Percentiles rank a stretch among this genome's conserved stretches.
Evolutionary conservation across 2,113 vertebrate genomes (phyloP).

Genomic region (Ammodramus savannarum): DNA sequence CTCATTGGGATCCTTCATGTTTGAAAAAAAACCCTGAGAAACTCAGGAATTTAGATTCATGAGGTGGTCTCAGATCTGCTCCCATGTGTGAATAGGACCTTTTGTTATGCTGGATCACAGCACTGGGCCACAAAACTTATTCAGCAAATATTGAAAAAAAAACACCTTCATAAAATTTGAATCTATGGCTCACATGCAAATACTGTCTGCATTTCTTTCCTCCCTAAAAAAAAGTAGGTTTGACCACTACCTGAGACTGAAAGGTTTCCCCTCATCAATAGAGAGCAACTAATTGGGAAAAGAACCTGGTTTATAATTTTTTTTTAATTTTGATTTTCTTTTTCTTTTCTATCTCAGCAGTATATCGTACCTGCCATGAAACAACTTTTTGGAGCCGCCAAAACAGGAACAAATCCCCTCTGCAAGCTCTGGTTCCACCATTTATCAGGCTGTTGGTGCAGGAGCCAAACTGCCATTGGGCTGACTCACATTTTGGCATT

Average conservation of each 20-base stretch:
- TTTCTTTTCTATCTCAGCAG: background rate
- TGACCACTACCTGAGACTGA: background rate
- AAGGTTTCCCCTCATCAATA: background rate
- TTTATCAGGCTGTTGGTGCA: background rate
- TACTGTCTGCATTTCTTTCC: background rate
- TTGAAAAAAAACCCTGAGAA: background rate
- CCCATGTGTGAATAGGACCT: background rate
- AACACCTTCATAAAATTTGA: background rate
- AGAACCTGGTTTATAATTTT: accelerated
- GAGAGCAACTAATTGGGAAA: background rate
- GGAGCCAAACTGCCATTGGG: background rate
- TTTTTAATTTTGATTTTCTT: background rate
- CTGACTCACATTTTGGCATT: constrained; percentile 33
- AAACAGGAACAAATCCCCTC: background rate
- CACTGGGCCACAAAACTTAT: background rate
- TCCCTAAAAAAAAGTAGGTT: background rate
- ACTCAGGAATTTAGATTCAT: background rate
- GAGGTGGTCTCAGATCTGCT: background rate
- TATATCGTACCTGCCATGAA: background rate
- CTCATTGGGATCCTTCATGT: background rate
- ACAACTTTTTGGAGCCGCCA: background rate
- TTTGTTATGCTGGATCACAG: background rate
- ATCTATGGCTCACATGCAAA: background rate
- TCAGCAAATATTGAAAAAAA: background rate
- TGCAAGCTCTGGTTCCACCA: background rate